Evolutionary conservation across 2,113 vertebrate genomes (phyloP).

Genomic region (Aegithalos caudatus): DNA sequence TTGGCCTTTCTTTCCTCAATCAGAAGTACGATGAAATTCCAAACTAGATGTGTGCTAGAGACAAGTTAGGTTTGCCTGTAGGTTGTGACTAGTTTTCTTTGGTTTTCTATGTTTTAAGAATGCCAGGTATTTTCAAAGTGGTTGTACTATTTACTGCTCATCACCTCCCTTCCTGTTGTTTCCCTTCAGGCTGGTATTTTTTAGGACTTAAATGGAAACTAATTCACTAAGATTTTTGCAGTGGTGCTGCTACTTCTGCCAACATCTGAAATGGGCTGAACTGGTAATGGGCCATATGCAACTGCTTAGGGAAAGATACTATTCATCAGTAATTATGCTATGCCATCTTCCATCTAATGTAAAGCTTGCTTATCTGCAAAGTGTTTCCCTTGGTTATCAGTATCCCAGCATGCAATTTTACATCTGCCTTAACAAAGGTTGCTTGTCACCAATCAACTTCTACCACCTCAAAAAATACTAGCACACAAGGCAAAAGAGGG

Average conservation of each 20-base stretch:
- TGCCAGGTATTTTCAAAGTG: background rate
- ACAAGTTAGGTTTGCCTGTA: background rate
- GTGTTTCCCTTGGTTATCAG: background rate
- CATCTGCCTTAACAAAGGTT: background rate
- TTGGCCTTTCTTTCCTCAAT: conserved; percentile 65
- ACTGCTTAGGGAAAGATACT: background rate
- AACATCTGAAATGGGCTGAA: background rate
- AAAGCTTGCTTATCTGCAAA: background rate
- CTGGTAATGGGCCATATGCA: background rate
- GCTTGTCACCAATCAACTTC: background rate
- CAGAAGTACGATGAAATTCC: conserved; percentile 61
- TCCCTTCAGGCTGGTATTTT: background rate
- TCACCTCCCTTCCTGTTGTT: background rate
- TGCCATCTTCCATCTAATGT: background rate
- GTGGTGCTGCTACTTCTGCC: background rate
- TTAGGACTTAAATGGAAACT: background rate
- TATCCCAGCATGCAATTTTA: background rate
- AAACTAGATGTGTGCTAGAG: conserved; percentile 48
- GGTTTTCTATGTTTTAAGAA: background rate
- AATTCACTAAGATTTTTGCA: background rate
- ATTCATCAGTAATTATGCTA: background rate
- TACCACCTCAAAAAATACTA: background rate
- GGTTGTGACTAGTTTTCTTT: background rate
- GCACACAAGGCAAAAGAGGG: background rate
- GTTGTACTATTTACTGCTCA: background rate